phyloP scores from a whole-genome alignment of 2,797 vertebrate species.

The Allobates femoralis region DNA sequence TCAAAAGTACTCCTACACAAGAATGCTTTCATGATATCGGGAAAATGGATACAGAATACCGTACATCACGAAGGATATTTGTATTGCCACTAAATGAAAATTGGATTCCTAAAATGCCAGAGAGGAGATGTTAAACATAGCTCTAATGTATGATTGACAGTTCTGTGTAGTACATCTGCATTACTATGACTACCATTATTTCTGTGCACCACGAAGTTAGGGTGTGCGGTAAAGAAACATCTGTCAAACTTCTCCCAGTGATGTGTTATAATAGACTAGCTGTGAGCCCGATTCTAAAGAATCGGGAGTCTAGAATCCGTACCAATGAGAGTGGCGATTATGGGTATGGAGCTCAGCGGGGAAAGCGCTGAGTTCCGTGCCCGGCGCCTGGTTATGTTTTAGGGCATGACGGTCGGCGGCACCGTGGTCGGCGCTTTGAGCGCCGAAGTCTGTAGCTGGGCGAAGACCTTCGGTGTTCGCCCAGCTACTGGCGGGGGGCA shows the following conservation, averaged over 20 bases:
- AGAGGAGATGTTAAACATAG: background rate
- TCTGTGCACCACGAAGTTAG: background rate
- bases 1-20: constrained; percentile 62
- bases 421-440: too few relatives aligned
- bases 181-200: background rate
- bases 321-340: too few relatives aligned
- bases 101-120: background rate
- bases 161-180: background rate
- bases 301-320: too few relatives aligned
- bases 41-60: constrained; percentile 19
- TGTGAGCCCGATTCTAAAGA: too few relatives aligned
- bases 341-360: too few relatives aligned
- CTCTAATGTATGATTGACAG: background rate
- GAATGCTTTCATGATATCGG: constrained; percentile 45
- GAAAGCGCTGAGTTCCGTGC: too few relatives aligned
- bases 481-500: too few relatives aligned
- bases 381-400: too few relatives aligned
- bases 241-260: background rate
- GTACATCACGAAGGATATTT: constrained; percentile 5
- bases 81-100: constrained; percentile 5
- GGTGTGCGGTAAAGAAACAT: background rate
- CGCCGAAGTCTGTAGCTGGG: too few relatives aligned
- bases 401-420: too few relatives aligned
- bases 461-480: too few relatives aligned
- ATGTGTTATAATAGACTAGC: background rate